A percentile compares a stretch with the other conserved stretches of the same genome.
These are phyloP conservation scores for Ctena decussata DNA, from an alignment of 2,888 invertebrate species.

Conservation along the genomic window DNA sequence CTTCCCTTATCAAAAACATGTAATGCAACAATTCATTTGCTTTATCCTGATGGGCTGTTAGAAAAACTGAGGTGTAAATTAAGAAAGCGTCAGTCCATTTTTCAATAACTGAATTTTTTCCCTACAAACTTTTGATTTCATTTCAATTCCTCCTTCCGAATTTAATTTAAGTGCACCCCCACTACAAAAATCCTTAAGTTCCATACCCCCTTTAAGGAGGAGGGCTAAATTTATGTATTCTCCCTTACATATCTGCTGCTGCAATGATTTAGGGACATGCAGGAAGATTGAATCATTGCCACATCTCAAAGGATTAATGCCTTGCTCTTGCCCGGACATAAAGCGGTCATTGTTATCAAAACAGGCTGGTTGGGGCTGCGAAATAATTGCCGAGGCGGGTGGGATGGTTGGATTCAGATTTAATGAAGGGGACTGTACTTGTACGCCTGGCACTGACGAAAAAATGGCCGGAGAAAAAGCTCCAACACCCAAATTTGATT, in stretches of 20 bases:
- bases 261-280: conserved; percentile 26
- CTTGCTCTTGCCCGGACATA: too few species aligned
- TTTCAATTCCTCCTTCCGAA: conserved; percentile 27
- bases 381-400: neutral
- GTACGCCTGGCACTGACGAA: neutral
- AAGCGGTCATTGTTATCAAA: neutral
- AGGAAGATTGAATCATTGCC: conserved; percentile 19
- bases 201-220: too few species aligned
- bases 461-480: too few species aligned
- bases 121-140: conserved; percentile 22
- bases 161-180: too few species aligned
- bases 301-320: neutral
- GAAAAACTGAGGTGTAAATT: conserved; percentile 26
- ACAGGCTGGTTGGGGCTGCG: neutral
- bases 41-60: conserved; percentile 13
- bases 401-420: neutral
- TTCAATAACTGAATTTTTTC: too few species aligned
- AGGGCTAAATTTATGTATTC: too few species aligned
- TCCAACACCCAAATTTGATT: too few species aligned
- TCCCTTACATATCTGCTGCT: conserved; percentile 14
- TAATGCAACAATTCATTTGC: conserved; percentile 34
- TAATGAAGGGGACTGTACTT: neutral
- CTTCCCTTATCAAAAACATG: conserved; percentile 35
- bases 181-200: conserved; percentile 21
- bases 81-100: too few species aligned